Evolutionary conservation across 2,797 vertebrate genomes (phyloP), one percentile per base, ranked within the genome.

Genomic region (Lates japonicus): DNA sequence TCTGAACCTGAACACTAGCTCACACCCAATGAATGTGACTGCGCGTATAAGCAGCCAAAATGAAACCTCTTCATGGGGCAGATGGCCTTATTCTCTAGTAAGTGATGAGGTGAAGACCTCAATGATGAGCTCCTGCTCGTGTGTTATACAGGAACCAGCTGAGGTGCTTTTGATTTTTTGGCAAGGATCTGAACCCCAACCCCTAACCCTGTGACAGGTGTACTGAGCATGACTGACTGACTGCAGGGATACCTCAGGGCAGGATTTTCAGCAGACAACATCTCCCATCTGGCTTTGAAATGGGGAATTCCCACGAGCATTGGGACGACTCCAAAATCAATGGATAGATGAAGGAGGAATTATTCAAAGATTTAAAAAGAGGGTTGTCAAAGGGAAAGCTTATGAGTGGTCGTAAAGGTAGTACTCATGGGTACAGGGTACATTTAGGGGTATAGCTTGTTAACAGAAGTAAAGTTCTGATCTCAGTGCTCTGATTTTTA

Each of bases 271-370:
- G 58, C 20, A 59, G 52, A 44, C n/a, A 37, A 20, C 22, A 65
- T 78, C 61, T n/a, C 41, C 25, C 55, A 66, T 20, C 17, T 70
- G 25, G 33, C 33, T 79, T 51, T 71, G 71, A 75, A 66, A 44
- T 14, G 14, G 3, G 7, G 25, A 7, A 64, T 64, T 46, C 37
- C 29, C 14, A 52, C 4, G 25, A 51, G 64, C 22, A 46, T 59
- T 2, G 5, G 16, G 39, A 19, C 7, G 1, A 31, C 58, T 11
- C 25, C 29, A 70, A 55, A 69, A 76, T 63, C 1, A 0, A 76
- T 55, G 11, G 11, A 44, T 22, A 12, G 9, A 75, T 58, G 14
- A 58, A 67, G 19, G 7, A 42, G 39, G 5, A 22, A 57, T 61
- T 58, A 55, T 35, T 62, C 3, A 52, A 7, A 16, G 25, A 59